Base-by-base conservation (phyloP, 2,797 vertebrate species). In the Enteromius unitaeniatus region DNA sequence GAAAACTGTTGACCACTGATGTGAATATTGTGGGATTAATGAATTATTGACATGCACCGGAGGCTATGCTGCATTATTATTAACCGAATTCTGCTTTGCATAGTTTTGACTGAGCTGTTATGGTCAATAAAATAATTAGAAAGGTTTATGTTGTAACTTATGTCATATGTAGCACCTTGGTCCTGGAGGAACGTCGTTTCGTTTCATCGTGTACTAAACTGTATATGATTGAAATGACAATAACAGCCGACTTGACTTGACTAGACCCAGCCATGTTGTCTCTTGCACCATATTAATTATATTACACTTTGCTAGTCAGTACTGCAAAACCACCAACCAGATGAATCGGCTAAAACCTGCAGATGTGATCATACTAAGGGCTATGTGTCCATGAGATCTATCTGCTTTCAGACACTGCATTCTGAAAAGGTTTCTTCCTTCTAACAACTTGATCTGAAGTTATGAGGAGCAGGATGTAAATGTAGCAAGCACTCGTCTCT, bases 1-100 rank as follows among this genome's bases (percentile, higher is more conserved):
- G 15, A 72, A 55, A 49, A 15, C 23, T 1, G 10, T 14, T 21
- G 10, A 74, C 28, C 4, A 34, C 28, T 53, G 10, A 21, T 51
- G 15, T n/a, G 49, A 75, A n/a, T 75, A 55, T 31, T 73, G 26
- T 51, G 26, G 49, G 31, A 37, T 75, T 55, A 14, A 73, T 75
- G 1, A 14, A 53, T 75, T 75, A 53, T 34, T 55, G 19, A 31
- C 2, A 15, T 55, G 11, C 11, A 8, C 3, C 37, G 19, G 19
- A 28, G n/a, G n/a, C n/a, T n/a, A 73, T 34, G 13, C 10, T 51
- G 26, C 15, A 53, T 6, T n/a, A 13, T 74, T 37, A 37, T 34
- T 14, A 34, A 28, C 28, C 5, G 3, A 5, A n/a, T 31, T 45
- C 42, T 47, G 45, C 45, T 37, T 55, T 8, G 26, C 0, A 1